Conservation (phyloP, 2,113 vertebrate genomes). For the Psammodynastes pulverulentus region DNA sequence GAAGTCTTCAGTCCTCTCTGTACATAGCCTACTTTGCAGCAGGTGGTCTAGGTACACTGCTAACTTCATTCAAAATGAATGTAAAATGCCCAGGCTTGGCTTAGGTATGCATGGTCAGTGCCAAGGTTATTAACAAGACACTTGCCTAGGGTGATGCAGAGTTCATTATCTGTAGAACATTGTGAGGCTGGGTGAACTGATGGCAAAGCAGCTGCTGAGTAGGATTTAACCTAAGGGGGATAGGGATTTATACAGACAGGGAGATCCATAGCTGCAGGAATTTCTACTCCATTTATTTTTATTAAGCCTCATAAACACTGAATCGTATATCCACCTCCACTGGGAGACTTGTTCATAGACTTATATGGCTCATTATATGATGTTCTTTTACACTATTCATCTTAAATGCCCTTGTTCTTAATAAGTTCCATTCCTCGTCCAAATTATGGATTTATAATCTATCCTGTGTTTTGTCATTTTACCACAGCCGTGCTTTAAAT, state of each 20-base stretch:
- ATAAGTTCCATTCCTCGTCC: constrained; percentile 12
- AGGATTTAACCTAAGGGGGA: constrained; percentile 9
- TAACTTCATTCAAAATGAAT: not conserved
- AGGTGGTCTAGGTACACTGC: not conserved
- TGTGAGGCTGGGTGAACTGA: constrained; percentile 18
- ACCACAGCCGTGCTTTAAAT: not conserved
- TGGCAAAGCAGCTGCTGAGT: constrained; percentile 12
- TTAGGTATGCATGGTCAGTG: not conserved
- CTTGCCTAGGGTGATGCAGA: constrained; percentile 20
- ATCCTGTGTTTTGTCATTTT: not conserved
- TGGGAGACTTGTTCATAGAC: constrained; percentile 22
- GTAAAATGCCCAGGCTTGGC: constrained; percentile 5
- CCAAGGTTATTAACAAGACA: constrained; percentile 25
- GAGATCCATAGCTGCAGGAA: constrained; percentile 28
- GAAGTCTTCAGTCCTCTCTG: not conserved
- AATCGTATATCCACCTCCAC: constrained; percentile 16
- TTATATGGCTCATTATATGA: constrained; percentile 26
- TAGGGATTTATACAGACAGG: constrained; percentile 11
- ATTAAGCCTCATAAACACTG: constrained; percentile 28
- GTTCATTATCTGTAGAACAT: constrained; percentile 23
- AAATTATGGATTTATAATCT: not conserved
- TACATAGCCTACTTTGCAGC: not conserved
- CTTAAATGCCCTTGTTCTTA: constrained; percentile 26
- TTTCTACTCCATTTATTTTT: constrained; percentile 37
- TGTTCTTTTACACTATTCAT: constrained; percentile 23